Evolutionary conservation across 2,888 invertebrate genomes (phyloP).

Genomic region (Torymus tubicola): DNA sequence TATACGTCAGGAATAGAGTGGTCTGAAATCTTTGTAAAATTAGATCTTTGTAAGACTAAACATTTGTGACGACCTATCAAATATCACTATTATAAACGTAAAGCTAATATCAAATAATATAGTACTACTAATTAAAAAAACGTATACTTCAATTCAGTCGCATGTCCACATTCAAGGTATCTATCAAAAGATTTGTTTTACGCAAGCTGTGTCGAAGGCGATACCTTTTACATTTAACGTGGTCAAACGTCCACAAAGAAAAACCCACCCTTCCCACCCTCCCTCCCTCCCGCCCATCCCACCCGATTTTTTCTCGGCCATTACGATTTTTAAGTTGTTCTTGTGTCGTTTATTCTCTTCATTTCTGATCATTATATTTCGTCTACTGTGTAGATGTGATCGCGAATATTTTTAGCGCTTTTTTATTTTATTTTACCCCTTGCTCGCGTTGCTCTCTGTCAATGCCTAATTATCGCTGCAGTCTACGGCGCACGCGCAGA

Average conservation of each 20-base stretch:
- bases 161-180: conserved; percentile 49
- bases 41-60: conserved; percentile 6
- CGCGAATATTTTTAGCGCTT: conserved; percentile 20
- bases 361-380: conserved; percentile 55
- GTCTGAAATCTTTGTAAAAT: conserved; percentile 44
- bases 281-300: conserved; percentile 65
- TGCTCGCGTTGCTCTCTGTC: conserved; percentile 54
- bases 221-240: conserved; percentile 66
- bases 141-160: conserved; percentile 54
- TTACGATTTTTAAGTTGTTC: conserved; percentile 53
- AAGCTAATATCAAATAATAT: conserved; percentile 47
- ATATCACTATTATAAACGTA: conserved; percentile 46
- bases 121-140: conserved; percentile 52
- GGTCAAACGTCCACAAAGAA: conserved; percentile 65
- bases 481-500: conserved; percentile 56
- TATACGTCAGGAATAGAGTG: conserved; percentile 39
- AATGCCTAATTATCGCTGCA: conserved; percentile 58
- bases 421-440: conserved; percentile 48
- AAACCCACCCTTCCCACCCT: conserved; percentile 67
- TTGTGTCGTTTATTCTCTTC: conserved; percentile 57
- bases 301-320: conserved; percentile 66
- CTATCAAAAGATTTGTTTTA: conserved; percentile 49
- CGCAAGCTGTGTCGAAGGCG: conserved; percentile 56
- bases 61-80: conserved; percentile 15
- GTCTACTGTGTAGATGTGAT: conserved; percentile 47